Evolutionary conservation across 2,797 vertebrate species (phyloP), one percentile per base, ranked within the genome.

Genomic region (Ctenosaura bakeri): DNA sequence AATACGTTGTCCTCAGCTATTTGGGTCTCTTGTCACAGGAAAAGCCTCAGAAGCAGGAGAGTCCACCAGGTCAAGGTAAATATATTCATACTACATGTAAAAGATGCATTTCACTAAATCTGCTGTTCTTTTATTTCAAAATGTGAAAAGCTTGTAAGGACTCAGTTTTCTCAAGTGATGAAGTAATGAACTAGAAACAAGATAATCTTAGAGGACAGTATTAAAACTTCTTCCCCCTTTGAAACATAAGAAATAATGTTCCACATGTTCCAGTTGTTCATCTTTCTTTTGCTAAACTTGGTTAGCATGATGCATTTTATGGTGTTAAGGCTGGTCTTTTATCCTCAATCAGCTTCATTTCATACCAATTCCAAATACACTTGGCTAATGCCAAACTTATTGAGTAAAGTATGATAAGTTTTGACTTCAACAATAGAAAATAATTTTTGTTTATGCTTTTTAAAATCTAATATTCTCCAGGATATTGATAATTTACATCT

Each of bases 1-100:
- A 98, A 93, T 99, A 98, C 22, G 97, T 99, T 59, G 97, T 99
- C 94, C 98, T 99, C 95, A 98, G 97, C 97, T 99, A 98, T 96
- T 95, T 99, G 97, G 98, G 98, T 92, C 96, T 98, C 35, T 52
- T 94, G 69, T 96, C 98, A 22, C 96, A 96, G 81, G 91, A 96
- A 77, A 97, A 97, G 85, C 93, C 95, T 4, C 96, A 94, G 91
- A 94, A 94, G 77, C 96, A 97, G 56, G 97, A 92, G 7, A 80
- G 90, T 80, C 64, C 95, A 71, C 76, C 95, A 86, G 71, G 91
- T 90, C 96, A 96, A 98, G 98, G 99, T 99, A 97, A 92, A 50
- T 59, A 1, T 12, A 1, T 78, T 69, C 12, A 20, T 32, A 54
- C 83, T 32, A 12, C 32, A 0, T 1, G 1, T 26, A 18, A 14